These are phyloP conservation scores for Chelonoidis abingdonii DNA, from an alignment of 2,113 vertebrate species.

Conservation along the genomic window DNA sequence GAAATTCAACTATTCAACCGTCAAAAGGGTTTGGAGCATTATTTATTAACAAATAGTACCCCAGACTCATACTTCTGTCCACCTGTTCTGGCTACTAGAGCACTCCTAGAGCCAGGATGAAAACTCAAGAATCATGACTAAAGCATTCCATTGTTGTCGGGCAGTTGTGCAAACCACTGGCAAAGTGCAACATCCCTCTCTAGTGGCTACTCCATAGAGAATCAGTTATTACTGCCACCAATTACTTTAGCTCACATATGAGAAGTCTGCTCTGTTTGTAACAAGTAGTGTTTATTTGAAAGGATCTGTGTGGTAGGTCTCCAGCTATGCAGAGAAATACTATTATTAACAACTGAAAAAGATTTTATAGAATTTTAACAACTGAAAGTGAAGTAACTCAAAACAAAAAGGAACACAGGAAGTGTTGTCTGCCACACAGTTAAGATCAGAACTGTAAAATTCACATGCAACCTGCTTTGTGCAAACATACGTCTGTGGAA, in stretches of 20 bases:
- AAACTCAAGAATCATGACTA: neutral
- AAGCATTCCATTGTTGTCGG: neutral
- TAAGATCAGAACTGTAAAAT: constrained; percentile 12
- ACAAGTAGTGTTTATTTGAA: neutral
- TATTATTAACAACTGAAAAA: constrained; percentile 38
- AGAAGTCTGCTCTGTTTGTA: neutral
- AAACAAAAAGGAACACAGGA: constrained; percentile 66
- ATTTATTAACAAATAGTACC: neutral
- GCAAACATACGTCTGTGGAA: constrained; percentile 58
- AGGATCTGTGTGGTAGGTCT: constrained; percentile 15
- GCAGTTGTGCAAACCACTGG: neutral
- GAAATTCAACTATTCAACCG: too few relatives aligned
- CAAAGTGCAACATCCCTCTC: neutral
- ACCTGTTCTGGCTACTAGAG: neutral
- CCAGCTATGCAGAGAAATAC: constrained; percentile 11
- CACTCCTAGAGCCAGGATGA: neutral
- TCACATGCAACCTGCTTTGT: constrained; percentile 59
- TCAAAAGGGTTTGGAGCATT: too few relatives aligned
- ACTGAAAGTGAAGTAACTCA: constrained; percentile 59
- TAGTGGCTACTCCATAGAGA: neutral
- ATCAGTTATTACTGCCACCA: neutral
- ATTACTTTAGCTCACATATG: neutral
- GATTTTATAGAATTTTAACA: constrained; percentile 40
- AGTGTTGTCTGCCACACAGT: neutral
- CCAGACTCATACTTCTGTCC: neutral